A percentile compares a stretch with the other conserved stretches of the same genome.
Evolutionary conservation across 1,140 invertebrate genomes (phyloP).

Genomic region (Zaprionus lachaisei): DNA sequence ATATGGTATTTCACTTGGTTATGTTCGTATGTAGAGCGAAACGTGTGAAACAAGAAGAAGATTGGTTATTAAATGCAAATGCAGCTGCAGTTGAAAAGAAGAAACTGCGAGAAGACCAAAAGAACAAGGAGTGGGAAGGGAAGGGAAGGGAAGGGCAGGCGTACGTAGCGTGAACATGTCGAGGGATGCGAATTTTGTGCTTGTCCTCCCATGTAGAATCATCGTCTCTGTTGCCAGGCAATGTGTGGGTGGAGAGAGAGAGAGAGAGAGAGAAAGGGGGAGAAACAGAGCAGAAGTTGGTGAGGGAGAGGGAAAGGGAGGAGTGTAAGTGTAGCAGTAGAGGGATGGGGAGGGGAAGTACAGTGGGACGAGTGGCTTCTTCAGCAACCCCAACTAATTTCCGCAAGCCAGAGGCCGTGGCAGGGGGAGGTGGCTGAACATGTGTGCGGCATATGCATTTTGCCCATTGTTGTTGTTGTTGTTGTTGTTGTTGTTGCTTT

Average conservation of each 20-base stretch:
- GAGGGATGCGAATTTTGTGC: not conserved
- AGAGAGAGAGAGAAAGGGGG: no score
- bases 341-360: not conserved
- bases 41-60: not conserved
- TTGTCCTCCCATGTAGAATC: not conserved
- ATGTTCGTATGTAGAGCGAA: constrained; percentile 1
- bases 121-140: not conserved
- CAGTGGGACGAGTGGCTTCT: not conserved
- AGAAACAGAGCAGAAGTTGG: no score
- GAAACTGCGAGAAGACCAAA: not conserved
- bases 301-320: no score
- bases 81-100: not conserved
- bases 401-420: not conserved
- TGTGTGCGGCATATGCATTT: constrained; percentile 63
- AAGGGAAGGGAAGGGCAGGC: not conserved
- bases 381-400: constrained; percentile 28
- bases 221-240: constrained; percentile 23
- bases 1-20: not conserved
- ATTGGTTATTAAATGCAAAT: constrained; percentile 9
- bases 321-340: no score
- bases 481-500: constrained; percentile 22
- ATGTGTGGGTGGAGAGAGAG: constrained; percentile 5
- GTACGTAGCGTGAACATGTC: no score
- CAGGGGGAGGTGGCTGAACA: constrained; percentile 14
- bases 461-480: constrained; percentile 23